phyloP scores from a whole-genome alignment of 2,113 vertebrate genomes.

The Malurus alboscapulatus region DNA sequence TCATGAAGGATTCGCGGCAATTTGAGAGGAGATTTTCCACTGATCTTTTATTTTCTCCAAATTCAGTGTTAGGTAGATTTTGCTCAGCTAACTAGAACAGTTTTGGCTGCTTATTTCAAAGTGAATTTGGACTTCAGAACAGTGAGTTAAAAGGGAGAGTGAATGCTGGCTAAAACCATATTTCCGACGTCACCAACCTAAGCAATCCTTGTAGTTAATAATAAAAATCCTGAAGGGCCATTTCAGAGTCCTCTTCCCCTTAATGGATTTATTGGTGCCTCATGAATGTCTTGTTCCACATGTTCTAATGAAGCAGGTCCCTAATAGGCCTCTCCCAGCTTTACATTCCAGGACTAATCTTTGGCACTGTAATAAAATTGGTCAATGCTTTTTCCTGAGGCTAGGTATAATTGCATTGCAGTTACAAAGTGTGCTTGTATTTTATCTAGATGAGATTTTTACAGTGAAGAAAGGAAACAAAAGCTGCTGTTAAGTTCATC shows the following conservation, averaged over 20 bases:
- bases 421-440: slow-evolving; percentile 16
- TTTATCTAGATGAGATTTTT: slow-evolving; percentile 50
- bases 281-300: slow-evolving; percentile 54
- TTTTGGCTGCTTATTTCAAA: background rate
- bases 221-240: background rate
- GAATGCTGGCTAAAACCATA: background rate
- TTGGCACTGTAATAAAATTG: slow-evolving; percentile 53
- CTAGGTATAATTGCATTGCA: slow-evolving; percentile 60
- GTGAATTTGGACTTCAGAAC: background rate
- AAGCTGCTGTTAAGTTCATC: slow-evolving; percentile 32
- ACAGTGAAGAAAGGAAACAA: slow-evolving; percentile 28
- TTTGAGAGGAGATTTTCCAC: background rate
- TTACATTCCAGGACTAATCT: slow-evolving; percentile 59
- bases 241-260: slow-evolving; percentile 24
- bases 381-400: slow-evolving; percentile 54
- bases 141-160: background rate
- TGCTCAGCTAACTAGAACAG: background rate
- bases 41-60: background rate
- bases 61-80: background rate
- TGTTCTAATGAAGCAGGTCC: slow-evolving; percentile 58
- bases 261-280: slow-evolving; percentile 64
- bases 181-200: background rate
- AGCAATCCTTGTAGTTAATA: slow-evolving; percentile 34
- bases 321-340: slow-evolving; percentile 48
- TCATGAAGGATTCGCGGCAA: background rate